These are phyloP conservation scores for Accipiter cooperii DNA, from an alignment of 2,113 vertebrate species.

Conservation along the genomic window DNA sequence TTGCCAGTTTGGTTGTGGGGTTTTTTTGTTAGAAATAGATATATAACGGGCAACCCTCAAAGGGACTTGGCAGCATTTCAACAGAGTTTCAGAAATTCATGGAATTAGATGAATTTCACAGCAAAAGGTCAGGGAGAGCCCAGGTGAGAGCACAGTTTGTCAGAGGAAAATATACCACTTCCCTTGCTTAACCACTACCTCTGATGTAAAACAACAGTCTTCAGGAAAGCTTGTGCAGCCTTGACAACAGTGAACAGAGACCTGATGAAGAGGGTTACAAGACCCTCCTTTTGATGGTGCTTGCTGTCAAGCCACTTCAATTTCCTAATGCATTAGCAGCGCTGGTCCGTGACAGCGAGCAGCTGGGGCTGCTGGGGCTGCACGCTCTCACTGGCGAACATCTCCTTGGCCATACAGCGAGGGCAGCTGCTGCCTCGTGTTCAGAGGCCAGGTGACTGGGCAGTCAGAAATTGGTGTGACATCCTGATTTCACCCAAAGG, in stretches of 20 bases:
- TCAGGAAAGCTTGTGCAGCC: not conserved
- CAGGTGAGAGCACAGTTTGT: not conserved
- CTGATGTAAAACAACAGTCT: not conserved
- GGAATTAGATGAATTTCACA: not conserved
- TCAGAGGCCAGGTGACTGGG: not conserved
- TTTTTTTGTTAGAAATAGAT: not conserved
- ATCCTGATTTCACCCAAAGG: not conserved
- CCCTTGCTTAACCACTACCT: not conserved
- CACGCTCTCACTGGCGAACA: not conserved
- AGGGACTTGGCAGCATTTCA: not conserved
- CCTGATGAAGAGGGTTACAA: not conserved
- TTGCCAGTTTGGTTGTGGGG: not conserved
- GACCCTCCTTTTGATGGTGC: not conserved
- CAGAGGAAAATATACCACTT: not conserved
- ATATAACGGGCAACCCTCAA: not conserved
- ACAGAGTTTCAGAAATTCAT: not conserved
- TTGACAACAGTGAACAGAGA: not conserved
- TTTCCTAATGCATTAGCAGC: not conserved
- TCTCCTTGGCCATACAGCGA: not conserved
- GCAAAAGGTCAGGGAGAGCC: not conserved
- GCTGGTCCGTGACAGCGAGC: not conserved
- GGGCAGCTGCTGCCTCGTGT: not conserved
- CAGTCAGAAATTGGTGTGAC: not conserved
- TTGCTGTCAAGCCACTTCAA: not conserved
- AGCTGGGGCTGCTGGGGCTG: not conserved